Conservation (phyloP, 2,797 vertebrate species). For the Liparis tanakae region DNA sequence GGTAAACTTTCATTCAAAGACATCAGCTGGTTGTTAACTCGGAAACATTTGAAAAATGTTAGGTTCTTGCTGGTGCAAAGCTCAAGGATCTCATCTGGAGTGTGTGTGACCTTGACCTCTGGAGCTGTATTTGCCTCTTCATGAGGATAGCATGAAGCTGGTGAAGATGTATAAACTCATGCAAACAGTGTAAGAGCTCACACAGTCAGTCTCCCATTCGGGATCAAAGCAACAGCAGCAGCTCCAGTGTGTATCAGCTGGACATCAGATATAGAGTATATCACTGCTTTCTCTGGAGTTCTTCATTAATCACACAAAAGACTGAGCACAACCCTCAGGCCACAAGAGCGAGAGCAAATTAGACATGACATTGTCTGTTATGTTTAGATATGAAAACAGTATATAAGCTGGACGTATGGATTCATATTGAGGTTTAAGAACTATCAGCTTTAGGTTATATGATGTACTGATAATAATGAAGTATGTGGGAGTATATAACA, state of each 20-base stretch:
- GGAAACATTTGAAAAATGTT: background rate
- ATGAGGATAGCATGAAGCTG: background rate
- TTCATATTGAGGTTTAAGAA: background rate
- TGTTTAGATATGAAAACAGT: background rate
- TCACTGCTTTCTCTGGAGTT: conserved; percentile 32
- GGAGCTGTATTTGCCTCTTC: background rate
- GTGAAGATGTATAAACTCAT: conserved; percentile 8
- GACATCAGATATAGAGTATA: conserved; percentile 36
- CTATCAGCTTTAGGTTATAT: background rate
- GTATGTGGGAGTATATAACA: too few relatives aligned
- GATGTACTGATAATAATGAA: background rate
- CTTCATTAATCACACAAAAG: conserved; percentile 27
- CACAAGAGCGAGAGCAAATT: conserved; percentile 25
- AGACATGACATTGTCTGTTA: background rate
- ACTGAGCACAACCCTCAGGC: conserved; percentile 9
- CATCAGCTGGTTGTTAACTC: background rate
- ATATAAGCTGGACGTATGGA: background rate
- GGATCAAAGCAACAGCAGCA: conserved; percentile 44
- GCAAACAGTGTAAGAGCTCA: conserved; percentile 26
- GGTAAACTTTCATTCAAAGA: conserved; percentile 2
- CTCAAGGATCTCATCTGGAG: background rate
- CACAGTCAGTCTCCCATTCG: conserved; percentile 26
- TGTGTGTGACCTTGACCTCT: conserved; percentile 38
- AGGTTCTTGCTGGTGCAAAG: background rate
- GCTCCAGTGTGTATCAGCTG: conserved; percentile 12